Evolutionary conservation across 2,888 invertebrate species (phyloP), one percentile per base, ranked within the genome.

Genomic region (Alloplasta piceator): DNA sequence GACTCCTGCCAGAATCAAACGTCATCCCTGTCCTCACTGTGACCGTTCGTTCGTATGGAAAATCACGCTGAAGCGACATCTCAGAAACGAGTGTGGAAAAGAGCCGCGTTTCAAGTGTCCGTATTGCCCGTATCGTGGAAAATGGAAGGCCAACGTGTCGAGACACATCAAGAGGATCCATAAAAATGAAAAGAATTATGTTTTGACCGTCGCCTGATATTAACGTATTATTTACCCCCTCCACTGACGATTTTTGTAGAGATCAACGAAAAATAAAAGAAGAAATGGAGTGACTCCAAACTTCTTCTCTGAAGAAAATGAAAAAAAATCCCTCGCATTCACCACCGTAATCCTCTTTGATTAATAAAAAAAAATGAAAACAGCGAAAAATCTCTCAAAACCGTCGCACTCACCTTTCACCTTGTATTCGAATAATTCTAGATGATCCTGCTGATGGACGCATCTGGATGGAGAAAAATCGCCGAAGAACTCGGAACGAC

Each of bases 121-220:
- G 4, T 86, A 88, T 52, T 92, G 91, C 75, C 74, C 80, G 6
- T 88, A 90, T 41, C 83, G 87, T 0, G 87, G 87, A 2, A 90
- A 90, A 61, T 86, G 87, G 85, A 87, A 87, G 68, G 86, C 85
- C 4, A 87, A 90, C 66, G 80, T 89, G 67, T 71, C 79, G 58
- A 82, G 84, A 10, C 87, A 89, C 64, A 82, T 89, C 9, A 73
- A 73, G 16, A 77, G 81, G 5, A 76, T 84, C 6, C 87, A 87
- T 43, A 85, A 86, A 66, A 72, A 82, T 36, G 67, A 76, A 58
- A 78, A 72, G 38, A 77, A 86, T 58, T 85, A 83, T 36, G 86
- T 85, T 5, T 38, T 80, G 9, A 68, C 26, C 2, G 0, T 56
- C 12, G 56, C 16, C 2, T 68, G 41, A 36, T 6, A 2, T 55